phyloP scores from a whole-genome alignment of 2,888 invertebrate genomes.

The Ellobium chinense region DNA sequence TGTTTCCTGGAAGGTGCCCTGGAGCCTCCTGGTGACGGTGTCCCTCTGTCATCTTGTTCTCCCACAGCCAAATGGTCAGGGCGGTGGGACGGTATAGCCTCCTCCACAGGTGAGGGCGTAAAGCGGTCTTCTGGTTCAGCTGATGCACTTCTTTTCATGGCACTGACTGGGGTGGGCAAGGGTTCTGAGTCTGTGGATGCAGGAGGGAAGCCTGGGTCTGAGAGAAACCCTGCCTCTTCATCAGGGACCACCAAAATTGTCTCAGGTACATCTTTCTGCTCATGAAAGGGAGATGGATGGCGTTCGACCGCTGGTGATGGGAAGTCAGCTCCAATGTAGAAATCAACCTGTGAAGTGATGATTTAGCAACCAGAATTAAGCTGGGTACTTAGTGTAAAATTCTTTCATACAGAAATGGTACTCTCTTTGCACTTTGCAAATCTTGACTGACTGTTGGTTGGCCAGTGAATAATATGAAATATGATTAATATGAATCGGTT shows the following conservation, averaged over 20 bases:
- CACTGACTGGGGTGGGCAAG: neutral
- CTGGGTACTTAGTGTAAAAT: too few relatives aligned
- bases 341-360: too few relatives aligned
- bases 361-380: too few relatives aligned
- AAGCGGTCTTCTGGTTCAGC: neutral
- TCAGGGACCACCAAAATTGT: neutral
- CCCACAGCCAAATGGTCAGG: conserved; percentile 22
- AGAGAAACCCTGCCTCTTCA: conserved; percentile 35
- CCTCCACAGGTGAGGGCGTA: neutral
- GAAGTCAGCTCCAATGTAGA: conserved; percentile 51
- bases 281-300: neutral
- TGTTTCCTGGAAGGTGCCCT: conserved; percentile 19
- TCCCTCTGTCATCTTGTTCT: neutral
- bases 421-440: too few relatives aligned
- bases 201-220: conserved; percentile 43
- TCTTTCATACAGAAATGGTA: too few relatives aligned
- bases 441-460: too few relatives aligned
- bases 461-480: too few relatives aligned
- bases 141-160: conserved; percentile 8
- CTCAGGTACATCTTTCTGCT: neutral
- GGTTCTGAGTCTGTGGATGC: too few relatives aligned
- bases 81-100: conserved; percentile 12
- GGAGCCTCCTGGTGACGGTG: conserved; percentile 16
- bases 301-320: neutral
- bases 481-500: too few relatives aligned